phyloP scores from a whole-genome alignment of 2,113 vertebrate genomes.

The Pachypanchax playfairii region DNA sequence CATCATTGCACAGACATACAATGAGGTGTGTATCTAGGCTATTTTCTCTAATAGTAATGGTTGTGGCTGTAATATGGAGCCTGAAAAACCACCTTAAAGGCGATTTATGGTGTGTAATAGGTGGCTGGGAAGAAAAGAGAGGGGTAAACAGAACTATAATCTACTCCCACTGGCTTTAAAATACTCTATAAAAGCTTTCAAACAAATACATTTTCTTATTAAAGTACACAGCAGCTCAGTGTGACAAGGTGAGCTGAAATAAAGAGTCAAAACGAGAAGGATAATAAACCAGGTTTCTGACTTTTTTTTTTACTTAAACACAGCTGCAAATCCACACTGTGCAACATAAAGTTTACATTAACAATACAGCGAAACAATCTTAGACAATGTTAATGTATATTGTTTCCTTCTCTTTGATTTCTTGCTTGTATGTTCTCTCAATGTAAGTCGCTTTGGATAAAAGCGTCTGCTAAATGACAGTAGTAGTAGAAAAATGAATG shows the following conservation, averaged over 20 bases:
- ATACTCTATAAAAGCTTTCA: slow-evolving; percentile 56
- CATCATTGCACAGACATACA: slow-evolving; percentile 21
- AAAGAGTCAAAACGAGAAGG: slow-evolving; percentile 45
- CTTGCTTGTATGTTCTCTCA: too few species aligned
- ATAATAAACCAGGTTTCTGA: slow-evolving; percentile 44
- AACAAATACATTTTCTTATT: slow-evolving; percentile 24
- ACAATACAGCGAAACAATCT: too few species aligned
- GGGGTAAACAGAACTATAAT: too few species aligned
- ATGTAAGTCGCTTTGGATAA: too few species aligned
- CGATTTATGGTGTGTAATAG: slow-evolving; percentile 37
- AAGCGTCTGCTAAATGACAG: too few species aligned
- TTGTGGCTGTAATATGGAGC: slow-evolving; percentile 4
- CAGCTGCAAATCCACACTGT: not conserved
- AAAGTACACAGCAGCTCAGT: slow-evolving; percentile 13
- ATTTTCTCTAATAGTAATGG: slow-evolving; percentile 29
- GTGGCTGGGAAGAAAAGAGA: slow-evolving; percentile 11
- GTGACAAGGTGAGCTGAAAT: slow-evolving; percentile 35
- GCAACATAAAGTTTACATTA: not conserved
- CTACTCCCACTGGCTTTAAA: slow-evolving; percentile 51
- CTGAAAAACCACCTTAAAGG: slow-evolving; percentile 23
- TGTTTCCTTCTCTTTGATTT: too few species aligned
- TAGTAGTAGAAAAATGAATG: too few species aligned
- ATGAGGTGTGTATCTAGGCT: slow-evolving; percentile 5
- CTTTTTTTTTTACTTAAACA: not conserved
- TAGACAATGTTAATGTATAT: not conserved